Conservation (phyloP, 2,113 vertebrate species). For the Prinia subflava region DNA sequence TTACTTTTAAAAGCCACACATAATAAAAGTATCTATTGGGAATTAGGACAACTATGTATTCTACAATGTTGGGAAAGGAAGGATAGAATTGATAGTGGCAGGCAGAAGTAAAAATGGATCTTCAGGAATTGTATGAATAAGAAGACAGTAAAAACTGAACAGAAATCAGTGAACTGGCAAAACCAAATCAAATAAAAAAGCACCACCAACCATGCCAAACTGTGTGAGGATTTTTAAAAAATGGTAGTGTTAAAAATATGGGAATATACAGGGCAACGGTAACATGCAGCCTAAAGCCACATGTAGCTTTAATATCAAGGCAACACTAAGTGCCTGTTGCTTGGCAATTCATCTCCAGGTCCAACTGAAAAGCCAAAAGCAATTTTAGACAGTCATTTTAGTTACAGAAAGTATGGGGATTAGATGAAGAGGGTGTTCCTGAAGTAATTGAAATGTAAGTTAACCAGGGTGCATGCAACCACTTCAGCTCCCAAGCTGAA, state of each 20-base stretch:
- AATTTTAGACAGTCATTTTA: constrained; percentile 37
- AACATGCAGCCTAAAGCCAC: neutral
- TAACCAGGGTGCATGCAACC: neutral
- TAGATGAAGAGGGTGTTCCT: constrained; percentile 17
- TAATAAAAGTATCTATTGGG: neutral
- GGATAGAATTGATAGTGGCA: neutral
- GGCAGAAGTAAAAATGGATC: neutral
- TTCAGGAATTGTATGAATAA: neutral
- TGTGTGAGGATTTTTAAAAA: neutral
- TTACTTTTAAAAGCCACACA: neutral
- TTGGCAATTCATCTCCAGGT: constrained; percentile 9
- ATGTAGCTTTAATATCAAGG: neutral
- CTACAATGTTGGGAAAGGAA: neutral
- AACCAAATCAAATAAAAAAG: neutral
- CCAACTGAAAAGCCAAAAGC: neutral
- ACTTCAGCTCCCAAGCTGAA: constrained; percentile 25
- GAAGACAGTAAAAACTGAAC: neutral
- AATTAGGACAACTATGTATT: neutral
- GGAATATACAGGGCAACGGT: neutral
- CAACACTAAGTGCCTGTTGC: neutral
- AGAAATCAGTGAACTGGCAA: neutral
- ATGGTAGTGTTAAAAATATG: neutral
- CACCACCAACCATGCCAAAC: neutral
- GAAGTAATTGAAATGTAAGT: constrained; percentile 13
- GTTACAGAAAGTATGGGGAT: neutral